Evolutionary conservation across 2,888 invertebrate species (phyloP), one percentile per base, ranked within the genome.

Genomic region (Eupithecia insigniata): DNA sequence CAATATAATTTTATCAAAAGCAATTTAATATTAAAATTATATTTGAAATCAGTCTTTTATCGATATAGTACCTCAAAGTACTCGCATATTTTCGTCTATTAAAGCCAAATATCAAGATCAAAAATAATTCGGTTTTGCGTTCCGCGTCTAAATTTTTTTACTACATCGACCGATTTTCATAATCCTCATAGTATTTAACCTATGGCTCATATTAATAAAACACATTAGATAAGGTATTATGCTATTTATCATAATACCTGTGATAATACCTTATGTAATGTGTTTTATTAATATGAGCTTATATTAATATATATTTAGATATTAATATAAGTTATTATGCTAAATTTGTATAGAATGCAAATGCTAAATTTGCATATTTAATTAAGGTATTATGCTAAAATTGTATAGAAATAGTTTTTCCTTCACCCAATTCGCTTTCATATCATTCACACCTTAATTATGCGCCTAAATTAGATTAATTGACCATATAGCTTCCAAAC

Each of bases 11-110:
- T n/a, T 43, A 43, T 7, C 18, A 43, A n/a, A 22, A 10, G 22
- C n/a, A 8, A 1, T 46, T 46, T 51, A 10, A 8, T 28, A 60
- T 60, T 18, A 30, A 60, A 30, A 30, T 60, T 60, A 60, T 2
- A 61, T 77, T 70, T 78, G 1, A 62, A 79, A 65, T 81, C 80
- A 81, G 81, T 81, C 81, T 82, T 80, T 46, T 69, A 64, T 64
- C 32, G 34, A 62, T 62, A 61, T 72, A n/a, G n/a, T n/a, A 72
- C 61, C 51, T 67, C 70, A 34, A 70, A 51, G 26, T 65, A 70
- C 26, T 26, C 51, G 51, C 64, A 55, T 55, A 46, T 26, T 28
- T 66, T 51, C 8, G 22, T 22, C 46, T 71, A 70, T 78, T 78
- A 79, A 79, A 76, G 76, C 76, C 77, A 79, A 76, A 74, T 74